Conservation (phyloP, 2,888 invertebrate species). For the Theodoxus fluviatilis region DNA sequence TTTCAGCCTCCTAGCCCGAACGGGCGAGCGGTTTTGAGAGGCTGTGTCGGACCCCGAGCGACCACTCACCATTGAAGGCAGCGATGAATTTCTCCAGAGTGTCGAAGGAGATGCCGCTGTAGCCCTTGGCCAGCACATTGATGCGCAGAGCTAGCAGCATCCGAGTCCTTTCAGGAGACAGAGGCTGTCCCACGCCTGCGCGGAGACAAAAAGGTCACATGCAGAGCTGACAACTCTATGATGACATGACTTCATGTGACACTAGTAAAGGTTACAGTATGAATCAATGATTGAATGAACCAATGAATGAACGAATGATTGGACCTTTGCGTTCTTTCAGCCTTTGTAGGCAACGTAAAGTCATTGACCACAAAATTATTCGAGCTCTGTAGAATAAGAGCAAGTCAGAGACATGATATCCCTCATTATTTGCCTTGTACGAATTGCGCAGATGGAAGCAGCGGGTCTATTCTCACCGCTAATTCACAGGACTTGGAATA, state of each 20-base stretch:
- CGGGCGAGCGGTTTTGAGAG: too few relatives aligned
- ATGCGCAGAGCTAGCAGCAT: conserved; percentile 74
- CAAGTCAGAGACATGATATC: too few relatives aligned
- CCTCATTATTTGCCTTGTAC: too few relatives aligned
- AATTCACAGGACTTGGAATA: too few relatives aligned
- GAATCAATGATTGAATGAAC: neutral
- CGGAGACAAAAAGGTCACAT: neutral
- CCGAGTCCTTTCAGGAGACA: conserved; percentile 71
- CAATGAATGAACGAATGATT: neutral
- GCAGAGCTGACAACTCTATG: neutral
- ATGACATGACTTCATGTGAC: neutral
- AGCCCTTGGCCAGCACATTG: conserved; percentile 75
- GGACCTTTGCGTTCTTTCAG: too few relatives aligned
- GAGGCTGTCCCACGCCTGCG: conserved; percentile 72
- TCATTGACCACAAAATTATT: too few relatives aligned
- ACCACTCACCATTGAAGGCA: conserved; percentile 72
- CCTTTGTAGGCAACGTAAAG: too few relatives aligned
- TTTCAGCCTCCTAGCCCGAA: too few relatives aligned
- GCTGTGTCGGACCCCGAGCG: neutral
- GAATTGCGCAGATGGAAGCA: too few relatives aligned
- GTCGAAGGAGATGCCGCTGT: conserved; percentile 72
- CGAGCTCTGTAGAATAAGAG: too few relatives aligned
- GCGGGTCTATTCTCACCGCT: too few relatives aligned
- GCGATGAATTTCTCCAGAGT: conserved; percentile 71
- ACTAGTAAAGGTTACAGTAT: neutral